phyloP scores from a whole-genome alignment of 92 coral and sea anemone species.

The Pocillopora meandrina region DNA sequence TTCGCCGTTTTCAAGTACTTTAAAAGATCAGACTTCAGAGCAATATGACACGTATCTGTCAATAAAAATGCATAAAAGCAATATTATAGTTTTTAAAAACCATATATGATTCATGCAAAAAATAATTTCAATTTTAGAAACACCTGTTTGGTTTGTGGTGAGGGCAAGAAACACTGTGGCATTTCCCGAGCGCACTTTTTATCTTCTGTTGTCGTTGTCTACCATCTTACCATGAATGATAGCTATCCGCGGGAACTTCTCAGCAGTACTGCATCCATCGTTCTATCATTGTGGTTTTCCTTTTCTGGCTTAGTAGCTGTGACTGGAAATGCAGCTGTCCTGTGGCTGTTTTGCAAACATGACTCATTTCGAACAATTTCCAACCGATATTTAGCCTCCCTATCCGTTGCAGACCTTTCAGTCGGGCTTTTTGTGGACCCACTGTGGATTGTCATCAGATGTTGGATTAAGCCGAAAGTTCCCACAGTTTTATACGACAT shows the following conservation, averaged over 20 bases:
- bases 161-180: not conserved
- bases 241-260: not conserved
- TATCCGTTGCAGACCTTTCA: conserved; percentile 36
- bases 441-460: not conserved
- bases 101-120: too few species aligned
- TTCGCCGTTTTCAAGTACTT: too few species aligned
- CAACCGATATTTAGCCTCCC: conserved; percentile 36
- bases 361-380: conserved; percentile 39
- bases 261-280: not conserved
- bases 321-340: conserved; percentile 18
- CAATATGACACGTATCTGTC: too few species aligned
- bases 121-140: too few species aligned
- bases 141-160: not conserved
- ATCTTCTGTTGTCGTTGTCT: not conserved
- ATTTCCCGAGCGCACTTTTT: not conserved
- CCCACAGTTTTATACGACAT: not conserved
- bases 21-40: too few species aligned
- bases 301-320: conserved; percentile 13
- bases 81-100: too few species aligned
- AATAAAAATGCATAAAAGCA: too few species aligned
- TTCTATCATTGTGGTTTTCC: conserved; percentile 5
- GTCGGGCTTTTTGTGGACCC: conserved; percentile 42
- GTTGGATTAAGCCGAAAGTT: not conserved
- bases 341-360: conserved; percentile 28
- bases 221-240: not conserved